Conservation (phyloP, 2,113 vertebrate genomes). For the Upupa epops region DNA sequence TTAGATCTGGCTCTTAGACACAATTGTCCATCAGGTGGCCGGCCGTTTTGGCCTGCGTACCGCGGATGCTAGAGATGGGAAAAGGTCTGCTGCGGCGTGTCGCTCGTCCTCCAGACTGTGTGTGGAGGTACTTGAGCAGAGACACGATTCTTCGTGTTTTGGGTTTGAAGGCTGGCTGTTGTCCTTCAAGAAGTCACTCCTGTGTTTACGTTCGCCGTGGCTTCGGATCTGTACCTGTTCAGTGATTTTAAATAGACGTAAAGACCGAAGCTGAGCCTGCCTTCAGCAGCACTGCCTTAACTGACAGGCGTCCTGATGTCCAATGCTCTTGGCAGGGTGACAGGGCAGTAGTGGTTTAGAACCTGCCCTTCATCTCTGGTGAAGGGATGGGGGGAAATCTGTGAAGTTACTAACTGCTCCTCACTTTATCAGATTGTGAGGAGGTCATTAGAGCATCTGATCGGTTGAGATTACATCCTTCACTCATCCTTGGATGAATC, state of each 20-base stretch:
- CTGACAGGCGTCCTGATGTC: constrained; percentile 75
- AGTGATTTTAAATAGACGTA: neutral
- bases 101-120: neutral
- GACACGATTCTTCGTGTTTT: neutral
- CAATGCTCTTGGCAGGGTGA: constrained; percentile 70
- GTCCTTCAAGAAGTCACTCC: neutral
- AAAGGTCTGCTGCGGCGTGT: neutral
- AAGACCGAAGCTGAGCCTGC: neutral
- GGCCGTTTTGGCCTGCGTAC: neutral
- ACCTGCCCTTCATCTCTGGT: constrained; percentile 67
- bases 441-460: constrained; percentile 58
- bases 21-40: constrained; percentile 33
- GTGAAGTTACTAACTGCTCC: constrained; percentile 71
- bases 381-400: constrained; percentile 66
- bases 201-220: neutral
- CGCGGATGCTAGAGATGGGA: neutral
- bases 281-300: constrained; percentile 56
- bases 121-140: neutral
- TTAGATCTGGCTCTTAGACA: neutral
- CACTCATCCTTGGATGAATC: no score
- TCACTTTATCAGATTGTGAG: constrained; percentile 32
- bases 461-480: constrained; percentile 53
- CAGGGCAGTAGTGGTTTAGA: constrained; percentile 73
- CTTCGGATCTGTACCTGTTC: neutral
- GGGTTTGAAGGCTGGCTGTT: neutral